A percentile compares a stretch with the other conserved stretches of the same genome.
These are phyloP conservation scores for Gerris lacustris DNA, from an alignment of 2,888 invertebrate species.

Conservation along the genomic window DNA sequence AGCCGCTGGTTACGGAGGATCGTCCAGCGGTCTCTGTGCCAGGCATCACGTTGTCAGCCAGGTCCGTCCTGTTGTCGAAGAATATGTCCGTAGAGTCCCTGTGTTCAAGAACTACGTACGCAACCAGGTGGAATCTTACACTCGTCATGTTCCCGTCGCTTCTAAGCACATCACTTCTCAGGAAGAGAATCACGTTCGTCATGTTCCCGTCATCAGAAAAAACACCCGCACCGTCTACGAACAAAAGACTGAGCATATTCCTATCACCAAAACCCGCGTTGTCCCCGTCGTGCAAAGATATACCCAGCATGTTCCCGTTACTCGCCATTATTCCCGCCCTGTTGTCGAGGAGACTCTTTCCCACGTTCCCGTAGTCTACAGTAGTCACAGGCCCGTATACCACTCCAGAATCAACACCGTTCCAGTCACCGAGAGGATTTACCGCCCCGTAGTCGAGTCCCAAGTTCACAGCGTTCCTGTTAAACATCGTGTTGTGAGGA, in stretches of 20 bases:
- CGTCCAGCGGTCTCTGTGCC: constrained; percentile 11
- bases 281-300: constrained; percentile 23
- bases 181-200: constrained; percentile 23
- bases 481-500: constrained; percentile 21
- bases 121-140: constrained; percentile 20
- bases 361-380: constrained; percentile 20
- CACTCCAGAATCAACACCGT: constrained; percentile 18
- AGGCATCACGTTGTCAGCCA: constrained; percentile 20
- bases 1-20: background rate
- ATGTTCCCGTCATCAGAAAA: constrained; percentile 22
- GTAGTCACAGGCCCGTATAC: constrained; percentile 18
- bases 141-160: constrained; percentile 24
- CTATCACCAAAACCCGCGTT: constrained; percentile 21
- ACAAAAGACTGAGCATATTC: constrained; percentile 21
- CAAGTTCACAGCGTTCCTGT: constrained; percentile 20
- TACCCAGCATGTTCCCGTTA: constrained; percentile 25
- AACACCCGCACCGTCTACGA: constrained; percentile 20
- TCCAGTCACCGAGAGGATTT: constrained; percentile 20
- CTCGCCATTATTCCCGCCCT: constrained; percentile 18
- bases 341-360: constrained; percentile 19
- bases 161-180: constrained; percentile 18
- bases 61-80: constrained; percentile 24
- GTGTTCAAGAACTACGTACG: constrained; percentile 22
- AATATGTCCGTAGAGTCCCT: constrained; percentile 22
- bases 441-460: constrained; percentile 22